Percentiles rank a stretch among this genome's conserved stretches.
Conservation (phyloP, 2,888 invertebrate species). For the Mythimna impura region DNA sequence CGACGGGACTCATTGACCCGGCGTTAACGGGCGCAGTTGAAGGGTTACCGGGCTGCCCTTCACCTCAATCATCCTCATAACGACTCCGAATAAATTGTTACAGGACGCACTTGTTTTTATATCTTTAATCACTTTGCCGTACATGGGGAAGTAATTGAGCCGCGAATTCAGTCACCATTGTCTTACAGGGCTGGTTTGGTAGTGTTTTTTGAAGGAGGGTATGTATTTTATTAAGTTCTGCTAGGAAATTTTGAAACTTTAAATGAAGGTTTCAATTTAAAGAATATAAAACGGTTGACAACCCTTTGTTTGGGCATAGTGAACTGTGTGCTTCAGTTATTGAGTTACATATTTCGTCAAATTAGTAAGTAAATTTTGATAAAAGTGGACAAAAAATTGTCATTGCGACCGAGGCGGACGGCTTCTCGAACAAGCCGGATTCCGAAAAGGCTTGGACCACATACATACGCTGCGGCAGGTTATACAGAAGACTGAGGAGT, state of each 20-base stretch:
- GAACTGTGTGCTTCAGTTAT: neutral
- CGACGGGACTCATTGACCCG: conserved; percentile 67
- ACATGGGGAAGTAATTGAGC: conserved; percentile 31
- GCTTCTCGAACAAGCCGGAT: no score
- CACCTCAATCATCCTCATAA: conserved; percentile 63
- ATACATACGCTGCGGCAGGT: no score
- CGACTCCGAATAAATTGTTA: conserved; percentile 68
- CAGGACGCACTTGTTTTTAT: conserved; percentile 70
- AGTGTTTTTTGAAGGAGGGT: neutral
- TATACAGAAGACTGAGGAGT: no score
- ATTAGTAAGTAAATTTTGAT: no score
- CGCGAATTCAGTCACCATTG: neutral
- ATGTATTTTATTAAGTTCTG: neutral
- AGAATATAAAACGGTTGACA: neutral
- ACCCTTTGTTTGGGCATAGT: neutral
- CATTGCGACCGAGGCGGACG: no score
- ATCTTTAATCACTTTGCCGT: conserved; percentile 64
- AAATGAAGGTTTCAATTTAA: neutral
- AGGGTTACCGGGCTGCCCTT: conserved; percentile 65
- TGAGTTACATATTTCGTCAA: neutral
- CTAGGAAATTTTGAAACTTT: neutral
- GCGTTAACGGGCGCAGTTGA: conserved; percentile 54
- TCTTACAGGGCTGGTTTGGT: neutral
- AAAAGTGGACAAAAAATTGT: no score
- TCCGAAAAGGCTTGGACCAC: no score